Evolutionary conservation across 2,113 vertebrate genomes (phyloP).

Genomic region (Gadus macrocephalus): DNA sequence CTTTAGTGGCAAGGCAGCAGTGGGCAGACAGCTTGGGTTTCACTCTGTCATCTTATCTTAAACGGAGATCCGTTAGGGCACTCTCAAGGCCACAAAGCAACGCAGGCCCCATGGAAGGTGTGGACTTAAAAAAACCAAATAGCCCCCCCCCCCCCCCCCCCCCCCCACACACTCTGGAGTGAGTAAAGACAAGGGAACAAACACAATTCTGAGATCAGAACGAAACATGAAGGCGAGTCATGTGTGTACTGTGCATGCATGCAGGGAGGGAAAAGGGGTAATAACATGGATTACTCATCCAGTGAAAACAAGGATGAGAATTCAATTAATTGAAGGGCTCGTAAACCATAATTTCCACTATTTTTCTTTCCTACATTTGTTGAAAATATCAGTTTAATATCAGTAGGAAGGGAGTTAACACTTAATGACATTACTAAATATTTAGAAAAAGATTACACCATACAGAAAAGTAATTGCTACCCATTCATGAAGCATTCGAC

Average conservation of each 20-base stretch:
- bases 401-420: no score
- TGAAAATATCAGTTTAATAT: no score
- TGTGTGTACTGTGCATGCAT: not conserved
- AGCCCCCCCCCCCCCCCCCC: no score
- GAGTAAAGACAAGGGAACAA: constrained; percentile 24
- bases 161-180: constrained; percentile 19
- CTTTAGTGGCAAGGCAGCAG: constrained; percentile 30
- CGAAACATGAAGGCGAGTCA: constrained; percentile 36
- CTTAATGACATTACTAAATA: no score
- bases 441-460: no score
- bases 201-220: not conserved
- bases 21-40: constrained; percentile 34
- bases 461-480: no score
- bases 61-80: constrained; percentile 35
- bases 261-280: constrained; percentile 30
- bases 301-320: constrained; percentile 26
- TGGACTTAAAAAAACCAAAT: no score
- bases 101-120: not conserved
- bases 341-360: no score
- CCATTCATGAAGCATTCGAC: no score
- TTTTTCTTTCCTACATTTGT: no score
- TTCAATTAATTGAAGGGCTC: no score
- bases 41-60: constrained; percentile 47
- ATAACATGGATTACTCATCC: constrained; percentile 15
- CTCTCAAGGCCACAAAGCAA: constrained; percentile 25